A percentile compares a stretch with the other conserved stretches of the same genome.
These are phyloP conservation scores for Lagocephalus sceleratus DNA, from an alignment of 2,797 vertebrate species.

Conservation along the genomic window DNA sequence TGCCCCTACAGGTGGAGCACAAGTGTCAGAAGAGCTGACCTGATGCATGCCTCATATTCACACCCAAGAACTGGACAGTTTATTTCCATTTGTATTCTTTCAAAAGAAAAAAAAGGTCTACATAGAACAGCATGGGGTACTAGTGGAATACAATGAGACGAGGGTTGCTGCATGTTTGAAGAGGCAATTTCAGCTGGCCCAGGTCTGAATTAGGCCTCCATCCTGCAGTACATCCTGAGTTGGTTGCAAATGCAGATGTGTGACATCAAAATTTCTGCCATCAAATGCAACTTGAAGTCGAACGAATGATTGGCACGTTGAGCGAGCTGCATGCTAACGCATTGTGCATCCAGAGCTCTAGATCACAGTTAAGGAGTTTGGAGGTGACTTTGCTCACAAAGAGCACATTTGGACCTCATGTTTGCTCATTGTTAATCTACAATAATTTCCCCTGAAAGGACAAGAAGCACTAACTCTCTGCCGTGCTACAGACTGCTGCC, in stretches of 20 bases:
- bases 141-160: constrained; percentile 13
- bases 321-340: not conserved
- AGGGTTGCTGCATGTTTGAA: constrained; percentile 20
- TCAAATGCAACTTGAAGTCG: not conserved
- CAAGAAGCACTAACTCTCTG: too few species aligned
- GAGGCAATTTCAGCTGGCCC: constrained; percentile 29
- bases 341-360: not conserved
- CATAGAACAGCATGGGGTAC: not conserved
- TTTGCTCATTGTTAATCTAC: too few species aligned
- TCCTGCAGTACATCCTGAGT: constrained; percentile 5
- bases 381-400: not conserved
- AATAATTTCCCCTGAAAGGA: too few species aligned
- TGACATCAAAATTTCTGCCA: constrained; percentile 10
- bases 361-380: not conserved
- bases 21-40: constrained; percentile 15
- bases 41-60: too few species aligned
- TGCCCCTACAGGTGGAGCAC: constrained; percentile 7
- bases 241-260: constrained; percentile 8
- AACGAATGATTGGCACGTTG: not conserved
- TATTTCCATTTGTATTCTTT: constrained; percentile 20
- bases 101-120: constrained; percentile 42
- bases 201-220: constrained; percentile 16
- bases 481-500: too few species aligned
- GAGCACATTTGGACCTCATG: too few species aligned
- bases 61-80: not conserved